Evolutionary conservation across 1,140 invertebrate species (phyloP), one percentile per base, ranked within the genome.

Genomic region (Battus philenor): DNA sequence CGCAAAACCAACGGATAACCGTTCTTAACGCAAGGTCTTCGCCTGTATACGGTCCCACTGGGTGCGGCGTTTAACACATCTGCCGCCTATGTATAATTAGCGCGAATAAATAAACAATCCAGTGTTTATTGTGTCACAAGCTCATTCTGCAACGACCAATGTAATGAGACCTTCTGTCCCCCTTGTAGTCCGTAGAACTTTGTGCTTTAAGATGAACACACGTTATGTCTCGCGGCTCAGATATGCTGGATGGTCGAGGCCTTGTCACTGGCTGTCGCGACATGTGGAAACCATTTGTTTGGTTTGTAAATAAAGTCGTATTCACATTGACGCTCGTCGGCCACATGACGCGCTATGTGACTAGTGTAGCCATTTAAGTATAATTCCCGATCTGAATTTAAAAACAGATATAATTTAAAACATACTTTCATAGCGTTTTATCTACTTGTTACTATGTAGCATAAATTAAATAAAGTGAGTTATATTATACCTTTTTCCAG

Each of bases 201-300:
- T 12, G 9, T 22, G 9, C 8, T n/a, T 30, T 4, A 11, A 39
- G 33, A 38, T 15, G 26, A 36, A 10, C 13, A 22, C 24, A 9
- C 11, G 7, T 8, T 22, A 11, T 17, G 15, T 20, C 16, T 27
- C 29, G 47, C 11, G 27, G 71, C 10, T 68, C 70, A 44, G 2
- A 11, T 59, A 57, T n/a, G 4, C n/a, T 71, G 68, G 77, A 48
- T 30, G 27, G 22, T 32, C 15, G 43, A 63, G 68, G 41, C 74
- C 74, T 78, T 81, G 77, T 81, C 77, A 81, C 54, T 81, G 58
- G 36, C 54, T 60, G 62, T 61, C 64, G 59, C 68, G 70, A 69
- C 77, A 81, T 81, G 67, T 81, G 77, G 65, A 53, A 56, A 50
- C 60, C 74, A 81, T 78, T 81, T 78, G 76, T 76, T 70, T 75